Evolutionary conservation across 2,888 invertebrate species (phyloP).

Genomic region (Malthinus seriepunctatus): DNA sequence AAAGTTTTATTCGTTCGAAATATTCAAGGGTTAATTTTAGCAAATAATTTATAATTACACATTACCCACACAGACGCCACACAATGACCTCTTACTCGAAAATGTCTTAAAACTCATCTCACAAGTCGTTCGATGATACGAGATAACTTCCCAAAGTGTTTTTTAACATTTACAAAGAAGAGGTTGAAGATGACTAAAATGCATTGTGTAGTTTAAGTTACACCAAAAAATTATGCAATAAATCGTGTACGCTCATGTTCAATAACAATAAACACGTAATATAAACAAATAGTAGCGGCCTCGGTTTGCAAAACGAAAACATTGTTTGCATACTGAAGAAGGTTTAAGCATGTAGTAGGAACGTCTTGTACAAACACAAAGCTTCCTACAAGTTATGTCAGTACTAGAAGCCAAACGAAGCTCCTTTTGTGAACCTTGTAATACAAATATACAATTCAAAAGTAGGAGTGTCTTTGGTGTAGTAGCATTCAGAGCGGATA

Average conservation of each 20-base stretch:
- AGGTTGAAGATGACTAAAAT: no score
- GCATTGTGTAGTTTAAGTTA: no score
- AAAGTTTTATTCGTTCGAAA: slow-evolving; percentile 4
- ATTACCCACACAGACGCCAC: no score
- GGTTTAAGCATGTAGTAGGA: slow-evolving; percentile 23
- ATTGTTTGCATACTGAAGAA: slow-evolving; percentile 33
- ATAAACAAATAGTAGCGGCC: slow-evolving; percentile 24
- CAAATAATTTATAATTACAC: no score
- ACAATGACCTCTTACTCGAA: background rate
- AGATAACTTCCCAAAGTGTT: no score
- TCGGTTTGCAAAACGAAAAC: slow-evolving; percentile 25
- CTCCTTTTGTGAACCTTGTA: slow-evolving; percentile 28
- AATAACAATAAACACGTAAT: background rate
- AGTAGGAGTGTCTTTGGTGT: slow-evolving; percentile 26
- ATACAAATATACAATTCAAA: slow-evolving; percentile 34
- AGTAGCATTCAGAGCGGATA: slow-evolving; percentile 35
- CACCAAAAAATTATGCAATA: slow-evolving; percentile 11
- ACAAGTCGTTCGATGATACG: background rate
- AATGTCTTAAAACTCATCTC: background rate
- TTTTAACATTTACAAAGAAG: no score
- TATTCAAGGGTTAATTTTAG: no score
- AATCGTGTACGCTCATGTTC: background rate
- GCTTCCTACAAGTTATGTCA: slow-evolving; percentile 29
- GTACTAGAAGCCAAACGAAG: slow-evolving; percentile 26
- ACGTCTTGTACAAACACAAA: slow-evolving; percentile 32